Evolutionary conservation across 2,797 vertebrate species (phyloP), one percentile per base, ranked within the genome.

Genomic region (Tenualosa thibaudeaui): DNA sequence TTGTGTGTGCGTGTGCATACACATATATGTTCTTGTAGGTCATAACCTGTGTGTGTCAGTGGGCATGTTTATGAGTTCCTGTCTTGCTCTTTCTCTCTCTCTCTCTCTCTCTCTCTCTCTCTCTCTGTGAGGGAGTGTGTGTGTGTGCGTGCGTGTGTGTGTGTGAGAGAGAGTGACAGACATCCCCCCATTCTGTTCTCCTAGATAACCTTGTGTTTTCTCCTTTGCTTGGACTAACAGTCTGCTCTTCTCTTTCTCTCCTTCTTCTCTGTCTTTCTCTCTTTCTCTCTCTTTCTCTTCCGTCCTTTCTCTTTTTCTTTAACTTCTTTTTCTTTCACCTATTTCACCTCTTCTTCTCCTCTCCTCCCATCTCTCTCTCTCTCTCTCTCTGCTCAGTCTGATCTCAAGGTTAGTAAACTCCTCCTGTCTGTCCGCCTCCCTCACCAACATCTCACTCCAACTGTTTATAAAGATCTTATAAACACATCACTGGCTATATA

Each of bases 321-420:
- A 2, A 5, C 53, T 24, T 31, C 17, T 19, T 8, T 10, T 8
- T 19, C 17, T 19, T 24, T 19, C 58, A 5, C 58, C n/a, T 24
- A 17, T 60, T 17, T 60, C 58, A 13, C 17, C n/a, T 8, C n/a
- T 60, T 15, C 2, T 17, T 60, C 58, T 60, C 58, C n/a, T 10
- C 58, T 62, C 58, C n/a, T 24, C 58, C 22, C 56, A 19, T 24
- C 4, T n/a, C 58, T 62, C 58, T n/a, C n/a, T 62, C 22, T 19
- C n/a, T 24, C 9, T n/a, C n/a, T 15, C 19, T 92, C 91, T 86
- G 81, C 90, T 86, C 94, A 96, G 95, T 92, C 84, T 95, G 90
- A 91, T 94, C 91, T 95, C 95, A 94, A 96, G 95, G 95, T 96
- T 93, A 95, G 95, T 95, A 93, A 87, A 0, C 89, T 91, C 88